Percentiles rank a stretch among this genome's conserved stretches.
Evolutionary conservation across 2,888 invertebrate species (phyloP).

Genomic region (Barypeithes pellucidus): DNA sequence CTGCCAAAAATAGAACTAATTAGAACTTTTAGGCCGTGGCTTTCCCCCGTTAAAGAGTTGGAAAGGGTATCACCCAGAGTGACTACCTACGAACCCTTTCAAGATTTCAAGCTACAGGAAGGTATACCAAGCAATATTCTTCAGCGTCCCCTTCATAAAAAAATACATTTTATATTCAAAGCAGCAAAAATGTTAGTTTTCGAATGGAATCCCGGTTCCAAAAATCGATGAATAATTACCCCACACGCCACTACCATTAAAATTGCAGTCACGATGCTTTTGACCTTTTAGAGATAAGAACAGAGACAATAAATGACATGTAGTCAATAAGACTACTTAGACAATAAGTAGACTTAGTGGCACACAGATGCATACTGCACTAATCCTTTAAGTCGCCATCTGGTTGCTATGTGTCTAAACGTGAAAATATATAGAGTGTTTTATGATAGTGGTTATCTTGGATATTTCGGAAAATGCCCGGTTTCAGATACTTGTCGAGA

Average conservation of each 20-base stretch:
- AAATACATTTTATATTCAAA: no score
- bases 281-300: conserved; percentile 19
- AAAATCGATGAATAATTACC: not conserved
- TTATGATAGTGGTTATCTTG: not conserved
- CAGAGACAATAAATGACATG: not conserved
- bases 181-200: no score
- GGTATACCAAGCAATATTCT: no score
- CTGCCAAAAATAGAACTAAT: no score
- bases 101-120: no score
- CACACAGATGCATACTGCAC: conserved; percentile 6
- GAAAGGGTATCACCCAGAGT: no score
- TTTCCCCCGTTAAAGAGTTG: no score
- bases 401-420: conserved; percentile 20
- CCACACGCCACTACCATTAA: not conserved
- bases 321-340: conserved; percentile 5
- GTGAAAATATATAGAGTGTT: conserved; percentile 16
- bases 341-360: conserved; percentile 15
- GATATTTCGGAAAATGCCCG: conserved; percentile 15
- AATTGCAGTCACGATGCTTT: not conserved
- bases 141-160: no score
- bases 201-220: not conserved
- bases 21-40: no score
- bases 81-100: no score
- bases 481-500: conserved; percentile 24
- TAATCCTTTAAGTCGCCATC: not conserved